Conservation (phyloP, 2,888 invertebrate species). For the Luperina nickerlii region DNA sequence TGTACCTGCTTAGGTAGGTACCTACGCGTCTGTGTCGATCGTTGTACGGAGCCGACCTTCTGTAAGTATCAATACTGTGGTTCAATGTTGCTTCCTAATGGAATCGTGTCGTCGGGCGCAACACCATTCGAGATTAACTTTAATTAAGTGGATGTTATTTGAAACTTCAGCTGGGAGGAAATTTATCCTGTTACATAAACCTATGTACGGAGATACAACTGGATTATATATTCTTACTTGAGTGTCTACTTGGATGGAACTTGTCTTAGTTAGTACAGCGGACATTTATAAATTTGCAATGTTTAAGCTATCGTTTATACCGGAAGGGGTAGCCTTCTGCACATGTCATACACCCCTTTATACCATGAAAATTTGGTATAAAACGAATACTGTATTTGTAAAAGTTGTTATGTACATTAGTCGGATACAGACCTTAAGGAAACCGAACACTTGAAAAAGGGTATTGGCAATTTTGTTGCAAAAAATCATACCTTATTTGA, state of each 20-base stretch:
- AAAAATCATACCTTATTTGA: neutral
- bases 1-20: neutral
- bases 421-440: neutral
- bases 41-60: neutral
- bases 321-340: neutral
- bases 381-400: neutral
- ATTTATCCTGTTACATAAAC: conserved; percentile 81
- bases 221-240: conserved; percentile 50
- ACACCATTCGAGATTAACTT: conserved; percentile 86
- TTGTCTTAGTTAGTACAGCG: conserved; percentile 13
- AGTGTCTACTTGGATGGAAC: conserved; percentile 1
- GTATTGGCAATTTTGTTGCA: neutral
- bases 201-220: conserved; percentile 59
- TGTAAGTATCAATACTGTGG: conserved; percentile 1
- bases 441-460: no score
- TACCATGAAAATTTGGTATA: neutral
- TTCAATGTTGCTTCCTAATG: conserved; percentile 81
- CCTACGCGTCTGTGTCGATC: neutral
- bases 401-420: neutral
- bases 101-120: conserved; percentile 83
- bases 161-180: conserved; percentile 80
- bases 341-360: rapidly evolving
- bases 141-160: conserved; percentile 88
- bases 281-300: neutral
- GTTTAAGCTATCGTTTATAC: neutral